Evolutionary conservation across 2,113 vertebrate species (phyloP).

Genomic region (Ochotona curzoniae): DNA sequence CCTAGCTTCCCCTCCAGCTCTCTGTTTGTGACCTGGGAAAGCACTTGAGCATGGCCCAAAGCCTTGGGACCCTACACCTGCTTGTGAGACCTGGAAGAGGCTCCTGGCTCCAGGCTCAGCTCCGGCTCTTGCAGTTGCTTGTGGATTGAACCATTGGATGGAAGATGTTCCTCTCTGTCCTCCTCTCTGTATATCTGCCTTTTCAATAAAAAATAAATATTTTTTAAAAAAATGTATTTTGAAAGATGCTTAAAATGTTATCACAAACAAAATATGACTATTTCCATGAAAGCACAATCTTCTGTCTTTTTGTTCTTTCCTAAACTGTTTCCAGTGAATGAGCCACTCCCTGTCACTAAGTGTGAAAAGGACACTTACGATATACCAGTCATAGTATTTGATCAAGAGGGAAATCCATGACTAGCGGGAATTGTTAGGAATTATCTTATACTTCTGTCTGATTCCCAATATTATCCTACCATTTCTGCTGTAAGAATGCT

Average conservation of each 20-base stretch:
- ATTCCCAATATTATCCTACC: slow-evolving; percentile 39
- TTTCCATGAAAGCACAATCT: slow-evolving; percentile 28
- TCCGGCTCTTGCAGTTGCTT: too few relatives aligned
- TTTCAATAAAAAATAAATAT: too few relatives aligned
- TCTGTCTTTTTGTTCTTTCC: neutral
- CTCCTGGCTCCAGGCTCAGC: too few relatives aligned
- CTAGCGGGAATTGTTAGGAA: slow-evolving; percentile 18
- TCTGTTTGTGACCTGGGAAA: too few relatives aligned
- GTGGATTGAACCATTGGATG: too few relatives aligned
- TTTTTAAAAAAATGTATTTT: slow-evolving; percentile 23
- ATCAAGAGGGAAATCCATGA: neutral
- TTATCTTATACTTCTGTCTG: slow-evolving; percentile 23
- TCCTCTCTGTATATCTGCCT: too few relatives aligned
- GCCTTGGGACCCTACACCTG: too few relatives aligned
- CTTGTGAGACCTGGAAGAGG: too few relatives aligned
- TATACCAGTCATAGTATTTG: neutral
- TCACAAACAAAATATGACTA: slow-evolving; percentile 44
- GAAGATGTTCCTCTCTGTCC: too few relatives aligned
- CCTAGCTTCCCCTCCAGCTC: too few relatives aligned
- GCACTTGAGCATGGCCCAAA: too few relatives aligned
- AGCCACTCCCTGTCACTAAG: neutral
- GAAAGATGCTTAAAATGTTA: slow-evolving; percentile 39
- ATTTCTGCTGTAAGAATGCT: slow-evolving; percentile 66
- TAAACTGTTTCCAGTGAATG: slow-evolving; percentile 12
- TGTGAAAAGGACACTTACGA: slow-evolving; percentile 36